phyloP scores from a whole-genome alignment of 2,113 vertebrate species.

The Ceuthmochares aereus region DNA sequence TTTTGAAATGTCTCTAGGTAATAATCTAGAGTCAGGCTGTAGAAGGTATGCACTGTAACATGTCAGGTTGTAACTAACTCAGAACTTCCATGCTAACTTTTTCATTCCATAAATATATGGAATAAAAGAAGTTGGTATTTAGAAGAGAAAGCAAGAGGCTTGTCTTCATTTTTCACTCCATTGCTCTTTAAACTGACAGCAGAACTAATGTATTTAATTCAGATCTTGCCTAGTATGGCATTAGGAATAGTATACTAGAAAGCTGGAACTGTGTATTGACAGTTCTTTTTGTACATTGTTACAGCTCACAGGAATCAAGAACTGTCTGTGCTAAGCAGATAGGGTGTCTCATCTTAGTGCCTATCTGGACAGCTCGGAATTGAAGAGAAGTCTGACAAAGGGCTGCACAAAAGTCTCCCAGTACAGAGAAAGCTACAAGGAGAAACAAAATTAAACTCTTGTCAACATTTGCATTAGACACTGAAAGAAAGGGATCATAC shows the following conservation, averaged over 20 bases:
- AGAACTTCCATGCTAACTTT: conserved; percentile 8
- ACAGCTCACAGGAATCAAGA: background rate
- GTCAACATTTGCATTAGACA: background rate
- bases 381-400: background rate
- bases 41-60: background rate
- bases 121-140: background rate
- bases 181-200: background rate
- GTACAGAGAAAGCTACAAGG: background rate
- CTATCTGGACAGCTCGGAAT: background rate
- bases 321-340: background rate
- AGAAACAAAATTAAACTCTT: background rate
- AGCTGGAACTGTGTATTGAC: background rate
- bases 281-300: background rate
- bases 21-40: conserved; percentile 31
- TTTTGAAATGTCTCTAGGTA: conserved; percentile 42
- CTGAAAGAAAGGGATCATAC: background rate
- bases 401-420: background rate
- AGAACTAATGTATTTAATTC: background rate
- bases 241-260: background rate
- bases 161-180: background rate
- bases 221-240: background rate
- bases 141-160: background rate
- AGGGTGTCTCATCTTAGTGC: too few species aligned
- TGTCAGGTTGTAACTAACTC: background rate
- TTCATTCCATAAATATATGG: background rate